These are phyloP conservation scores for Narcine bancroftii DNA, from an alignment of 2,113 vertebrate genomes.

Conservation along the genomic window DNA sequence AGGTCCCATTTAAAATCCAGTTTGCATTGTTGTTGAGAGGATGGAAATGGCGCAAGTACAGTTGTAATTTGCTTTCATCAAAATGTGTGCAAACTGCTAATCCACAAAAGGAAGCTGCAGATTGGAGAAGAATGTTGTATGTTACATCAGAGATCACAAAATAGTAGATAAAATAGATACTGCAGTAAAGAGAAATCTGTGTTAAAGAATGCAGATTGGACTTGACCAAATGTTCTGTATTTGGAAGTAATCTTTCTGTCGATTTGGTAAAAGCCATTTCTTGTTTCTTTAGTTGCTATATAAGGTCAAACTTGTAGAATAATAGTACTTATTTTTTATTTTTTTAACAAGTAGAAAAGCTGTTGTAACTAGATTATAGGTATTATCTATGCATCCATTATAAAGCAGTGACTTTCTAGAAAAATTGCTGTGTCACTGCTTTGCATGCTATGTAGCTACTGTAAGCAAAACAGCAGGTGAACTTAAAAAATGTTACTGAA, in stretches of 20 bases:
- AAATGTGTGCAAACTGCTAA: not conserved
- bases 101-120: not conserved
- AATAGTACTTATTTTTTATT: constrained; percentile 29
- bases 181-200: not conserved
- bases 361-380: constrained; percentile 54
- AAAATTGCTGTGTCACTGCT: constrained; percentile 60
- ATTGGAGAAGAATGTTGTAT: constrained; percentile 4
- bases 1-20: not conserved
- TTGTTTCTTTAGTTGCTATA: constrained; percentile 12
- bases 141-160: not conserved
- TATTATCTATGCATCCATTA: constrained; percentile 88
- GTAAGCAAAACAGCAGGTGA: constrained; percentile 54
- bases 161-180: not conserved
- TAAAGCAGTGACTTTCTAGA: constrained; percentile 55
- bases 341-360: constrained; percentile 42
- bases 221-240: constrained; percentile 27
- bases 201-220: not conserved
- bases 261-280: constrained; percentile 27
- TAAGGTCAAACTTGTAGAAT: constrained; percentile 32
- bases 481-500: constrained; percentile 59
- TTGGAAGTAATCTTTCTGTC: constrained; percentile 1
- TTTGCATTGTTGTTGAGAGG: constrained; percentile 9
- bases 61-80: not conserved
- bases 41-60: not conserved
- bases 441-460: constrained; percentile 65